Evolutionary conservation across 2,888 invertebrate genomes (phyloP).

Genomic region (Heliconius charithonia): DNA sequence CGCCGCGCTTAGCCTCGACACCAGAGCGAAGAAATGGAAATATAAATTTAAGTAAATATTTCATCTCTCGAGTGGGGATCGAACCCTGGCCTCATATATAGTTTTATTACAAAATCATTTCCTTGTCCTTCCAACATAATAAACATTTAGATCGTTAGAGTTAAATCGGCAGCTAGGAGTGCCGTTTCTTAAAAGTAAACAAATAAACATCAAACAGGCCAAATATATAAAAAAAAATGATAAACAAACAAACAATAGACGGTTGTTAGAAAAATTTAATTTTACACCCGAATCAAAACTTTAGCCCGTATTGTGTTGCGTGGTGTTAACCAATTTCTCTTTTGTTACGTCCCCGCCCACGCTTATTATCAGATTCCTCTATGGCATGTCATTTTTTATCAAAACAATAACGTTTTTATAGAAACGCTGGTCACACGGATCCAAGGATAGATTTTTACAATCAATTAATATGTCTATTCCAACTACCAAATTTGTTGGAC

Average conservation of each 20-base stretch:
- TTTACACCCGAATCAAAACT: slow-evolving; percentile 80
- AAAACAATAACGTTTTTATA: slow-evolving; percentile 79
- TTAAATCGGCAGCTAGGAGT: background rate
- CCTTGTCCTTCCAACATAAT: background rate
- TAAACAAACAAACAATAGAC: slow-evolving; percentile 66
- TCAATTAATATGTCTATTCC: slow-evolving; percentile 65
- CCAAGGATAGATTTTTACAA: slow-evolving; percentile 33
- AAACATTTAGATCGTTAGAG: slow-evolving; percentile 16
- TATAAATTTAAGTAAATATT: too few species aligned
- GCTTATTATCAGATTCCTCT: slow-evolving; percentile 80
- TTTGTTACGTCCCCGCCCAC: slow-evolving; percentile 79
- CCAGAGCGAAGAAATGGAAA: too few species aligned
- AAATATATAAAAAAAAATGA: slow-evolving; percentile 62
- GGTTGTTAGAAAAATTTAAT: slow-evolving; percentile 78
- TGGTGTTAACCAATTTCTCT: slow-evolving; percentile 80
- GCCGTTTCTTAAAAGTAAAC: slow-evolving; percentile 67
- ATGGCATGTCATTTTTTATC: slow-evolving; percentile 82
- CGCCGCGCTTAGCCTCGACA: too few species aligned
- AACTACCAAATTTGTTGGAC: slow-evolving; percentile 61
- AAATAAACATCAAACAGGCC: slow-evolving; percentile 57
- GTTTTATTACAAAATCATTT: too few species aligned
- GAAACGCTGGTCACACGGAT: slow-evolving; percentile 60
- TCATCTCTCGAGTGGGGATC: too few species aligned
- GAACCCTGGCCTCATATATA: too few species aligned
- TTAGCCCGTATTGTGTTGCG: slow-evolving; percentile 72